phyloP scores from a whole-genome alignment of 1,140 invertebrate species.

The Listronotus oregonensis region DNA sequence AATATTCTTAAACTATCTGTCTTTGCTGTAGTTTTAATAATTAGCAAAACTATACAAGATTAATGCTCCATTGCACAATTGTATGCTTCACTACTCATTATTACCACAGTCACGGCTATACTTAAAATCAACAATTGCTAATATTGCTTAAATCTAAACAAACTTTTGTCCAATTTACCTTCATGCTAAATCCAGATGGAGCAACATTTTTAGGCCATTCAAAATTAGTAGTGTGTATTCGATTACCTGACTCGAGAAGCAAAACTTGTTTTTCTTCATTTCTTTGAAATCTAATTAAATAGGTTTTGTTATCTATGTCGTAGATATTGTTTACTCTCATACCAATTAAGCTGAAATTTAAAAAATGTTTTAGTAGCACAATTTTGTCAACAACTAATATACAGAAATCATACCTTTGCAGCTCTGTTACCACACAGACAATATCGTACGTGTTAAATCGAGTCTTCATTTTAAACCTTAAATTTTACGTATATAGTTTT shows the following conservation, averaged over 20 bases:
- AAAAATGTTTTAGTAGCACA: constrained; percentile 25
- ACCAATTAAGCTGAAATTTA: constrained; percentile 75
- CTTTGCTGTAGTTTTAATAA: no score
- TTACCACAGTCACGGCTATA: no score
- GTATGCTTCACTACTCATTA: no score
- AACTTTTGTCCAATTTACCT: constrained; percentile 62
- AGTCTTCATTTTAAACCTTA: constrained; percentile 74
- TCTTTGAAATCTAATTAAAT: constrained; percentile 87
- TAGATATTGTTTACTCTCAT: constrained; percentile 97
- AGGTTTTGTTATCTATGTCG: constrained; percentile 96
- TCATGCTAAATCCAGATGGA: constrained; percentile 97
- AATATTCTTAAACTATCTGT: no score
- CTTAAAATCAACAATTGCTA: no score
- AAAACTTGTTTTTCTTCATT: constrained; percentile 85
- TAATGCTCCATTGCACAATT: no score
- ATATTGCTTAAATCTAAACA: no score
- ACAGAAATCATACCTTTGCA: constrained; percentile 73
- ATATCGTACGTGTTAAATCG: constrained; percentile 92
- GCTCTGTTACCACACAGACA: constrained; percentile 80
- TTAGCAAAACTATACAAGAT: no score
- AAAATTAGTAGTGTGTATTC: constrained; percentile 93
- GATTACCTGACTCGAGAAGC: constrained; percentile 90
- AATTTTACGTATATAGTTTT: no score
- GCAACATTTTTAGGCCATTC: constrained; percentile 98
- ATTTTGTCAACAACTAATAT: constrained; percentile 34